Percentiles rank a stretch among this genome's conserved stretches.
Conservation (phyloP, 2,797 vertebrate genomes). For the Periparus ater region DNA sequence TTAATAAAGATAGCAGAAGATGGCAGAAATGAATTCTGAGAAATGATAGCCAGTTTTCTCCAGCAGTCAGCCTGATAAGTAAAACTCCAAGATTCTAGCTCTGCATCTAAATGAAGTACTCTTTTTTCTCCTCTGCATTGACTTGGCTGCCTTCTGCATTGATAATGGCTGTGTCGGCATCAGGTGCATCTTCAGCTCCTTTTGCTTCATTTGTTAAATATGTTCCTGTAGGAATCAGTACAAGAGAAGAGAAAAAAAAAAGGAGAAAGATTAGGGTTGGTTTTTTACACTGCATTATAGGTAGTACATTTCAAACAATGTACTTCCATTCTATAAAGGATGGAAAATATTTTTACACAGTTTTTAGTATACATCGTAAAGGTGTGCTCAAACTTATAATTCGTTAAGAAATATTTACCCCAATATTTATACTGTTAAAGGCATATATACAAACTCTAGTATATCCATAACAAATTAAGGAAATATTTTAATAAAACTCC, state of each 20-base stretch:
- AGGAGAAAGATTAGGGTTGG: neutral
- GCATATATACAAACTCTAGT: neutral
- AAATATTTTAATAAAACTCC: neutral
- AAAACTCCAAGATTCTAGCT: constrained; percentile 77
- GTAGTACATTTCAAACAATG: constrained; percentile 4
- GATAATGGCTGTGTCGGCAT: constrained; percentile 99
- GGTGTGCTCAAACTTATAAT: neutral
- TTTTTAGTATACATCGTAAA: neutral
- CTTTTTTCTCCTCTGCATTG: constrained; percentile 99
- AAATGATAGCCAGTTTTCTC: constrained; percentile 86
- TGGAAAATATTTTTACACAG: neutral
- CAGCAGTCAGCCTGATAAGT: constrained; percentile 82
- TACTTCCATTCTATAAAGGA: neutral
- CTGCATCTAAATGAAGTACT: constrained; percentile 98
- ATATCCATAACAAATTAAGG: neutral
- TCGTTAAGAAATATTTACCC: neutral
- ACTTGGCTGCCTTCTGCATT: constrained; percentile 98
- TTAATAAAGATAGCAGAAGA: constrained; percentile 78
- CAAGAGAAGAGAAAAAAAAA: constrained; percentile 33
- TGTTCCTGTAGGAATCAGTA: constrained; percentile 83
- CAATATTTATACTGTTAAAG: neutral
- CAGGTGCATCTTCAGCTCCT: constrained; percentile 97
- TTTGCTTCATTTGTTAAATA: constrained; percentile 99
- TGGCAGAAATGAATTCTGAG: constrained; percentile 81
- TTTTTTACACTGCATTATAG: neutral